A percentile compares a stretch with the other conserved stretches of the same genome.
These are phyloP conservation scores for Habroteleia sp. DNA, from an alignment of 2,888 invertebrate genomes.

Conservation along the genomic window DNA sequence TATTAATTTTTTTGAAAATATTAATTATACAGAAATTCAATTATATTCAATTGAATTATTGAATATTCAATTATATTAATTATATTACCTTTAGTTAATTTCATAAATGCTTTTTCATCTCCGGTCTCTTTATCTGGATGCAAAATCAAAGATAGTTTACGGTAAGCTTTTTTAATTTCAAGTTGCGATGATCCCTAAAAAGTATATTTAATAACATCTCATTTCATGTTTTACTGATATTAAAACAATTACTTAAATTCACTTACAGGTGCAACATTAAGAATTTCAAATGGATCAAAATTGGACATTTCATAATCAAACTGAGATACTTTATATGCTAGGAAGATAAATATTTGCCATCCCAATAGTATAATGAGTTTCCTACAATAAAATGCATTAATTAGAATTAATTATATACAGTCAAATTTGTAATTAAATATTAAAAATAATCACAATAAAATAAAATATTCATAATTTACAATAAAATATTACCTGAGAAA, in stretches of 20 bases:
- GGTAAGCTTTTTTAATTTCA: conserved; percentile 97
- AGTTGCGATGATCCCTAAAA: conserved; percentile 89
- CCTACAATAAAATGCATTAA: conserved; percentile 83
- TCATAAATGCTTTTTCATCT: conserved; percentile 98
- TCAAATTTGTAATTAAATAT: no score
- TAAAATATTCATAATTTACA: not conserved
- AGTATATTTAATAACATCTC: no score
- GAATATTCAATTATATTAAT: no score
- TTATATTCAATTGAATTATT: no score
- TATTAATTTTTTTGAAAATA: no score
- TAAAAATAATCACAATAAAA: no score
- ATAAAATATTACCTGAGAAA: conserved; percentile 83
- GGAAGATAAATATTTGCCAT: conserved; percentile 90
- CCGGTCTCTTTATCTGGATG: conserved; percentile 99
- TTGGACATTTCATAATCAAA: conserved; percentile 99
- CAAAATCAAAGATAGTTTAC: conserved; percentile 93
- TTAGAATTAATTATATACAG: no score
- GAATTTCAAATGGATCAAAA: conserved; percentile 98
- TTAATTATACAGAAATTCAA: no score
- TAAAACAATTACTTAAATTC: conserved; percentile 15
- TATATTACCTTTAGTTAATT: conserved; percentile 92
- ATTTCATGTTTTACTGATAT: no score
- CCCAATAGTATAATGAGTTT: conserved; percentile 90
- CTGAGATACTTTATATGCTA: conserved; percentile 96
- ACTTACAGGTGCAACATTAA: conserved; percentile 91